Conservation (phyloP, 2,113 vertebrate genomes). For the Aldabrachelys gigantea region DNA sequence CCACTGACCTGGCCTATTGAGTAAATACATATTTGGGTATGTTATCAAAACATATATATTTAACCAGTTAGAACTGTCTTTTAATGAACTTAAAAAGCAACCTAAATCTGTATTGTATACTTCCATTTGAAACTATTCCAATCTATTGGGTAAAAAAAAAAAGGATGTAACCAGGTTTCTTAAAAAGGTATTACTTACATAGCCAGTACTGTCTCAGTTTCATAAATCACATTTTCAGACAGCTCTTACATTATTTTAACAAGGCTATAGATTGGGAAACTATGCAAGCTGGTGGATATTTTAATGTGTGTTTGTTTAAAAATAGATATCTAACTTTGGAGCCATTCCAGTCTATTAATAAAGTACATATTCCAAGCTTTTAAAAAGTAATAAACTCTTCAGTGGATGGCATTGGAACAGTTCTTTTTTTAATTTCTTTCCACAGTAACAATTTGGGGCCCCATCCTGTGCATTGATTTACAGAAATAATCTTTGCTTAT, state of each 20-base stretch:
- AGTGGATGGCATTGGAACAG: background rate
- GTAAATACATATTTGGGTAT: slow-evolving; percentile 41
- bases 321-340: background rate
- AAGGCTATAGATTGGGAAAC: background rate
- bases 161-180: fast-evolving
- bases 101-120: slow-evolving; percentile 2
- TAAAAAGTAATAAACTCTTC: background rate
- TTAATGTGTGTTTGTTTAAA: background rate
- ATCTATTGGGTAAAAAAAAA: slow-evolving; percentile 3
- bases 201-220: background rate
- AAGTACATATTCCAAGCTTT: background rate
- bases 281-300: background rate
- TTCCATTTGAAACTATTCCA: background rate
- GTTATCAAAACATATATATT: slow-evolving; percentile 42
- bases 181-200: background rate
- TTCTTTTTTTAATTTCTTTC: background rate
- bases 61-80: slow-evolving; percentile 18
- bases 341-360: background rate
- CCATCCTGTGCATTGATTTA: slow-evolving; percentile 21
- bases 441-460: background rate
- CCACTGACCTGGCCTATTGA: background rate
- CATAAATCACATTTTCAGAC: fast-evolving
- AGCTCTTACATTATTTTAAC: background rate
- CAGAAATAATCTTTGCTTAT: slow-evolving; percentile 15
- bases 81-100: background rate